Evolutionary conservation across 2,113 vertebrate genomes (phyloP).

Genomic region (Casuarius casuarius): DNA sequence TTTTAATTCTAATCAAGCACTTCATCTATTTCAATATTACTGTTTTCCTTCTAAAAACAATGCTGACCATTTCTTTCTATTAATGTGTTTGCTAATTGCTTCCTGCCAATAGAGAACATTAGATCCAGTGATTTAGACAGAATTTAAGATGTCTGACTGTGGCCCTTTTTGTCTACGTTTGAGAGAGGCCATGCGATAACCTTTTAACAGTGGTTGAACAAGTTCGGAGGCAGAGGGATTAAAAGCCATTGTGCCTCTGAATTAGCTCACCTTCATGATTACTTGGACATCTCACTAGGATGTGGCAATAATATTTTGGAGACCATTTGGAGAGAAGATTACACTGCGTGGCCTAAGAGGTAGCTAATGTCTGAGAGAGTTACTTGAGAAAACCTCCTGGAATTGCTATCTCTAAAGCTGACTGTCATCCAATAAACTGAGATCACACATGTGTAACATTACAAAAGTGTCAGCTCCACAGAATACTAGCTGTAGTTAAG

Average conservation of each 20-base stretch:
- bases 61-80: not conserved
- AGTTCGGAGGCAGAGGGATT: not conserved
- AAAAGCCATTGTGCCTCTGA: not conserved
- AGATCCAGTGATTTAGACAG: not conserved
- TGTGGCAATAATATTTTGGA: not conserved
- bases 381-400: conserved; percentile 33
- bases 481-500: conserved; percentile 1
- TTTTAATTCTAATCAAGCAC: not conserved
- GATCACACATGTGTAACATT: not conserved
- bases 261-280: not conserved
- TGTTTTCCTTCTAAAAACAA: not conserved
- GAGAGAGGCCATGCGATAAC: not conserved
- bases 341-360: conserved; percentile 1
- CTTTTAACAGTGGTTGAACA: not conserved
- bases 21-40: not conserved
- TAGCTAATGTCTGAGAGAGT: conserved; percentile 26
- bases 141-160: not conserved
- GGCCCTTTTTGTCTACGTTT: not conserved
- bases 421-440: conserved; percentile 38
- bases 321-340: not conserved
- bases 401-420: conserved; percentile 48
- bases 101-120: not conserved
- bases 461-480: not conserved
- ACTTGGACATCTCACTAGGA: not conserved
- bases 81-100: not conserved